A percentile compares a stretch with the other conserved stretches of the same genome.
These are phyloP conservation scores for Caenorhabditis sinica DNA, from an alignment of 2,888 invertebrate genomes.

Conservation along the genomic window DNA sequence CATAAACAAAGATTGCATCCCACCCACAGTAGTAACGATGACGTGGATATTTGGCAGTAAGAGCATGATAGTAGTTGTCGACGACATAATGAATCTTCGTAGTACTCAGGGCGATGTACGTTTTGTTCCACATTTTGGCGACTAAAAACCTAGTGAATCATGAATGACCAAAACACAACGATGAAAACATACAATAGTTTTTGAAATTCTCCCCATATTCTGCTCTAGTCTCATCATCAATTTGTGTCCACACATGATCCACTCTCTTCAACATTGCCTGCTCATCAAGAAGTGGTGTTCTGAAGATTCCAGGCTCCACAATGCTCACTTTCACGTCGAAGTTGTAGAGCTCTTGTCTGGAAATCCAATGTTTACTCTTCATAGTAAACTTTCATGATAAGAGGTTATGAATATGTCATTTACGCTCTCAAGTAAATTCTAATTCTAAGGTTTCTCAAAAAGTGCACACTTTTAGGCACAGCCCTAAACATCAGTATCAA, in stretches of 20 bases:
- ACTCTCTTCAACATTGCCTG: conserved; percentile 72
- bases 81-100: conserved; percentile 77
- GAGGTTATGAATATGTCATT: not conserved
- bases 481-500: conserved; percentile 16
- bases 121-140: conserved; percentile 73
- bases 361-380: conserved; percentile 12
- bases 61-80: conserved; percentile 80
- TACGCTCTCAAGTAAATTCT: not conserved
- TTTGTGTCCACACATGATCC: conserved; percentile 74
- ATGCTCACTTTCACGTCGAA: conserved; percentile 76
- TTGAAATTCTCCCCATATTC: conserved; percentile 80
- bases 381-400: not conserved
- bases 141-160: conserved; percentile 59
- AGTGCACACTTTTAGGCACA: not conserved
- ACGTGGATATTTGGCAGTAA: conserved; percentile 78
- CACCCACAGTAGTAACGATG: conserved; percentile 78
- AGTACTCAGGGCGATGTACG: conserved; percentile 72
- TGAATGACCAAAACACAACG: not conserved
- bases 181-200: conserved; percentile 72
- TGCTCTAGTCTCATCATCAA: conserved; percentile 69
- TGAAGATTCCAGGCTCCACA: conserved; percentile 80
- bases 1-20: conserved; percentile 78
- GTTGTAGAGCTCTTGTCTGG: conserved; percentile 76
- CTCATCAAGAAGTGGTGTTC: conserved; percentile 74
- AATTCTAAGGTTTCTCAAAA: not conserved